phyloP scores from a whole-genome alignment of 2,113 vertebrate genomes.

The Physeter macrocephalus region DNA sequence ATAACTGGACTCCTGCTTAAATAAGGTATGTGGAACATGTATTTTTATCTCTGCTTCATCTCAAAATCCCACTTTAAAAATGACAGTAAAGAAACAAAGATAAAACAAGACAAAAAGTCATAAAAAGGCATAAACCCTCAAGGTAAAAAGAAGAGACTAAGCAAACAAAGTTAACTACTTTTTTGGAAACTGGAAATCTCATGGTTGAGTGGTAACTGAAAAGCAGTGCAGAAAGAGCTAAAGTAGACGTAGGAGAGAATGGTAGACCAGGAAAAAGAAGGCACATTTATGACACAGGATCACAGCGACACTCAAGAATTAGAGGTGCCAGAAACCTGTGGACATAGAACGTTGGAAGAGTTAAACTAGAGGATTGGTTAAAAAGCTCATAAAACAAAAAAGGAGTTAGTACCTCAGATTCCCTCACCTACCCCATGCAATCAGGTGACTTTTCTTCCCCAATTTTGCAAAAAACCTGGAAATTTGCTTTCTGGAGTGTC shows the following conservation, averaged over 20 bases:
- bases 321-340: not conserved
- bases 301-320: not conserved
- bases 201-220: not conserved
- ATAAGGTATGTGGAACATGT: not conserved
- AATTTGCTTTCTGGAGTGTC: not conserved
- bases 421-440: not conserved
- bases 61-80: not conserved
- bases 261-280: not conserved
- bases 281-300: not conserved
- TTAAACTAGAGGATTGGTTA: not conserved
- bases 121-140: not conserved
- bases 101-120: not conserved
- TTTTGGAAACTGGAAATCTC: not conserved
- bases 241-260: not conserved
- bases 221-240: not conserved
- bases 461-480: not conserved
- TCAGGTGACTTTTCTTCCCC: not conserved
- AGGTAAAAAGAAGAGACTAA: not conserved
- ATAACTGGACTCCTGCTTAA: not conserved
- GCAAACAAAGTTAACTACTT: not conserved
- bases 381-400: not conserved
- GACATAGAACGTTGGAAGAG: not conserved
- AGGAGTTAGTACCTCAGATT: not conserved
- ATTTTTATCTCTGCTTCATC: not conserved
- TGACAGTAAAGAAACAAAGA: not conserved